Evolutionary conservation across 2,888 invertebrate genomes (phyloP), one percentile per base, ranked within the genome.

Genomic region (Drosophila subquinaria): DNA sequence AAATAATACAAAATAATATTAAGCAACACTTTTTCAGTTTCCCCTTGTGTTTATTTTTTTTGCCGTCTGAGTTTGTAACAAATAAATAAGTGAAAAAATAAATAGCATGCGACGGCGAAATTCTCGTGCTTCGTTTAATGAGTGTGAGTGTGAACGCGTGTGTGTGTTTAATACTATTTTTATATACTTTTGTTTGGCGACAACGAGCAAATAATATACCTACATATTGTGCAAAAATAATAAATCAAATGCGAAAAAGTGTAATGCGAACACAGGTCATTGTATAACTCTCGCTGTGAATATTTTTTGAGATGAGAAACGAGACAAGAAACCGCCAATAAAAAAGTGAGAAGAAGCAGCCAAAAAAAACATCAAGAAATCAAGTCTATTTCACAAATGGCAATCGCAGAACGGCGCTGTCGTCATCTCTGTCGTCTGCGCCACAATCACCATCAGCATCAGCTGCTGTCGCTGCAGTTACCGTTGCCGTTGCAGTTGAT

Each of bases 1-100:
- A 76, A 83, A 68, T 73, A 81, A 65, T 69, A 69, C 35, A 36
- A 64, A 69, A 53, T 67, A 42, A 66, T 55, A 59, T 72, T 65
- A 60, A 72, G 62, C 67, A 65, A 67, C 47, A 69, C 48, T 38
- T 47, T 63, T 69, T 69, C 35, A 36, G 35, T 35, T 57, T 23
- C 13, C 20, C 30, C 17, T 42, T 36, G n/a, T 17, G 30, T 48
- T 60, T 27, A 3, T 15, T 62, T 47, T 42, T 38, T 64, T 47
- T 35, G 51, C 3, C 43, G 9, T 43, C 20, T 15, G 45, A 30
- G 40, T 57, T 8, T 23, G 11, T 40, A 59, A 57, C 13, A 35
- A 43, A 56, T 23, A 35, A 45, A 20, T 55, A 17, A 68, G 38
- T 36, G 8, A 20, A 51, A 51, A 20, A 63, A 15, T 50, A 15